These are phyloP conservation scores for Zaprionus obscuricornis DNA, from an alignment of 2,888 invertebrate genomes.

Conservation along the genomic window DNA sequence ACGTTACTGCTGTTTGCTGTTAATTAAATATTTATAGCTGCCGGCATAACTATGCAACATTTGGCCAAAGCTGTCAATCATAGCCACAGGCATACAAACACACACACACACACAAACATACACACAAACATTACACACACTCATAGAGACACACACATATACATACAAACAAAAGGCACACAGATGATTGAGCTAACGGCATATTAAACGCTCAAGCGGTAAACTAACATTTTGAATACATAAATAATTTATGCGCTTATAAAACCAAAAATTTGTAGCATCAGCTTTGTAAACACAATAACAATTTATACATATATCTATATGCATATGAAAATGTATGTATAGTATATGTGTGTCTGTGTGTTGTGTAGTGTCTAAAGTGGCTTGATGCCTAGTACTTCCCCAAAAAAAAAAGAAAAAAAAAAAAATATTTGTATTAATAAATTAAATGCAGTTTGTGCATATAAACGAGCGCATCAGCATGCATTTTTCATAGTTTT, in stretches of 20 bases:
- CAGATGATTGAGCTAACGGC: conserved; percentile 24
- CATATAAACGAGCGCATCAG: conserved; percentile 75
- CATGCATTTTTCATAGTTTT: conserved; percentile 65
- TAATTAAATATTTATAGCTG: conserved; percentile 43
- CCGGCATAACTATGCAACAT: conserved; percentile 17
- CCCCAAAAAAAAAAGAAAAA: too few species aligned
- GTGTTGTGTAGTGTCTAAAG: too few species aligned
- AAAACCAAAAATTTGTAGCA: conserved; percentile 24
- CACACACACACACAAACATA: conserved; percentile 2
- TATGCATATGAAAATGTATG: too few species aligned
- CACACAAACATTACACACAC: conserved; percentile 1
- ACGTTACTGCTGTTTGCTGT: neutral
- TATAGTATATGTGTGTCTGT: neutral
- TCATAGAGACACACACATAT: neutral
- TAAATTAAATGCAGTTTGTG: conserved; percentile 71
- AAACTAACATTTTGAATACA: conserved; percentile 28
- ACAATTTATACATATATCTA: too few species aligned
- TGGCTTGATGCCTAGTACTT: too few species aligned
- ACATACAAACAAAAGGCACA: neutral
- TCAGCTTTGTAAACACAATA: conserved; percentile 8
- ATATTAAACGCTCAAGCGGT: conserved; percentile 36
- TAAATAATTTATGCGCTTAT: conserved; percentile 31
- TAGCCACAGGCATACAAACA: conserved; percentile 13
- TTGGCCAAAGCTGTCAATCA: conserved; percentile 33
- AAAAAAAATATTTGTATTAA: conserved; percentile 67